Percentiles rank a stretch among this genome's conserved stretches.
phyloP scores from a whole-genome alignment of 2,797 vertebrate species.

The Amblyopsis hoosieri region DNA sequence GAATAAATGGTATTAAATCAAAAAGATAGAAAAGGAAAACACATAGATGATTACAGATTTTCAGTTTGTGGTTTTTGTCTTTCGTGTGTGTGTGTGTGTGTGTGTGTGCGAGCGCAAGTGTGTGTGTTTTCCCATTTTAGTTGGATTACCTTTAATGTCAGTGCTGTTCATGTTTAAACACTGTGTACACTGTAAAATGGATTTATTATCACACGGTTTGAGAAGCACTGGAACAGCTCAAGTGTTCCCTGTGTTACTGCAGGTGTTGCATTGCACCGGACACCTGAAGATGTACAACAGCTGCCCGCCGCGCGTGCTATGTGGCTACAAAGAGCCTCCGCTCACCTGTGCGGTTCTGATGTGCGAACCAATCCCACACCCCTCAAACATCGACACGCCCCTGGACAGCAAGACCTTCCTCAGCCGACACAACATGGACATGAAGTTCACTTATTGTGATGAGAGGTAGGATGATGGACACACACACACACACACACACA shows the following conservation, averaged over 20 bases:
- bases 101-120: no score
- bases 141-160: no score
- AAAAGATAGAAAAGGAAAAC: no score
- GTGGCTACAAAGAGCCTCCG: slow-evolving; percentile 90
- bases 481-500: background rate
- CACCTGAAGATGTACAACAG: slow-evolving; percentile 89
- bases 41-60: no score
- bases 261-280: slow-evolving; percentile 97
- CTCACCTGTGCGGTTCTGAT: slow-evolving; percentile 93
- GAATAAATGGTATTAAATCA: no score
- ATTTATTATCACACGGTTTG: no score
- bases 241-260: background rate
- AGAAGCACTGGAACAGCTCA: background rate
- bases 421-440: slow-evolving; percentile 98
- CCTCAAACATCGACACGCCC: slow-evolving; percentile 93
- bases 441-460: slow-evolving; percentile 98
- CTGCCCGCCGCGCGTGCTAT: slow-evolving; percentile 80
- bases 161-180: no score
- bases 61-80: no score
- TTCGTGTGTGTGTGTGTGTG: no score
- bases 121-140: no score
- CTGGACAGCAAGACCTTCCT: slow-evolving; percentile 97
- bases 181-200: no score
- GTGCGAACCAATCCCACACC: slow-evolving; percentile 94
- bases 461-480: slow-evolving; percentile 81